Conservation (phyloP, 1,140 invertebrate species). For the Leptinotarsa lineolata region DNA sequence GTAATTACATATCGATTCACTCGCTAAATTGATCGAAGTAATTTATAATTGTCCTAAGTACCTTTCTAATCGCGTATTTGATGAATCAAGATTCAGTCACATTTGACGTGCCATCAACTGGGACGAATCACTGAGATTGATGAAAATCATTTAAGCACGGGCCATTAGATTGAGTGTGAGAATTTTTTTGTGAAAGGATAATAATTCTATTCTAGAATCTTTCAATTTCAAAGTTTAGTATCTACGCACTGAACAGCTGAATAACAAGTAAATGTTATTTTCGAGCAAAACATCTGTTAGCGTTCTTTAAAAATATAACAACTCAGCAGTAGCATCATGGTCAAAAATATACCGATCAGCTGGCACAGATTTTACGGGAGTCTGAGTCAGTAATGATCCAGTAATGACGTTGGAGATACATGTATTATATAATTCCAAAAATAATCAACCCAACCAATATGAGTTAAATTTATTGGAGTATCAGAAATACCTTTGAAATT, state of each 20-base stretch:
- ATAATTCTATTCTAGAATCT: too few species aligned
- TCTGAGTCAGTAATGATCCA: conserved; percentile 34
- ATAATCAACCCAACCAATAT: background rate
- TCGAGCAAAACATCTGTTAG: conserved; percentile 47
- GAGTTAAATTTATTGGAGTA: background rate
- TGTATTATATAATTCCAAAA: conserved; percentile 35
- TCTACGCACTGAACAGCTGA: background rate
- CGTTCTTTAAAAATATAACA: conserved; percentile 45
- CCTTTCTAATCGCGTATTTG: too few species aligned
- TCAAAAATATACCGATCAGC: conserved; percentile 47
- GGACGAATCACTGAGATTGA: too few species aligned
- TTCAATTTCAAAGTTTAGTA: background rate
- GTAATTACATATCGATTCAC: too few species aligned
- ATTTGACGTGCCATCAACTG: too few species aligned
- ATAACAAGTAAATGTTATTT: conserved; percentile 4
- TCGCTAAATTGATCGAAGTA: too few species aligned
- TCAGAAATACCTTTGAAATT: conserved; percentile 1
- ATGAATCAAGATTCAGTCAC: too few species aligned
- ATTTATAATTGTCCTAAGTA: too few species aligned
- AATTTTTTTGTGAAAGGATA: too few species aligned
- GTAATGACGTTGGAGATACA: conserved; percentile 38
- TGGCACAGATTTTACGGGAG: conserved; percentile 34
- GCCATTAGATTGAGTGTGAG: too few species aligned
- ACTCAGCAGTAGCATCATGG: conserved; percentile 38
- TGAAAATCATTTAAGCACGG: too few species aligned